Evolutionary conservation across 2,113 vertebrate species (phyloP), one percentile per base, ranked within the genome.

Genomic region (Eublepharis macularius): DNA sequence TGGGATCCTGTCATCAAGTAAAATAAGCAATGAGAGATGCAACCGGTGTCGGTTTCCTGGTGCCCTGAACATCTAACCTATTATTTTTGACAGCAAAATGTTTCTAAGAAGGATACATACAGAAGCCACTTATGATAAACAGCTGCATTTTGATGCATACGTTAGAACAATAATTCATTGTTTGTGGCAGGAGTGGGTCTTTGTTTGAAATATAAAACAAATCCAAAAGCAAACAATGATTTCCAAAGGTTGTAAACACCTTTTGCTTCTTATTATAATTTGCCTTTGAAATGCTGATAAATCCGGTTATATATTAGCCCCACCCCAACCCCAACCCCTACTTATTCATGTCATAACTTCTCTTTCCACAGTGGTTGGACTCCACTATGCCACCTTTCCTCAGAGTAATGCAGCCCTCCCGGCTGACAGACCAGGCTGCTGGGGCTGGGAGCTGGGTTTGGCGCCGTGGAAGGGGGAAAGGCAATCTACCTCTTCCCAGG

Each of bases 271-370:
- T 76, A 41, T 41, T 2, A 0, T 2, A 76, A 76, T 84, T 63
- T 87, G 74, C 49, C 57, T 66, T 74, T 93, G 82, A 93, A 88
- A 88, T 82, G 85, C 80, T 19, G 82, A 16, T 41, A 78, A 16
- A 60, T 12, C 39, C 3, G 26, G 5, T 10, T 29, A 81, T 3
- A 16, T 45, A 51, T 34, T 1, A 0, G 29, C 9, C 0, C 10
- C 4, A n/a, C 6, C 26, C 14, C 16, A 54, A 54, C 51, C 36
- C 47, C 13, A 72, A 87, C n/a, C n/a, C n/a, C n/a, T n/a, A 32
- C 10, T 21, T 0, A 0, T 0, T 43, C 1, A 0, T 54, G 29
- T 32, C 29, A 17, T 83, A 76, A 0, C 0, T 51, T 36, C 57
- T 91, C 88, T 63, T 84, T 86, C 49, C 49, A 32, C 0, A 0